Evolutionary conservation across 2,113 vertebrate genomes (phyloP), one percentile per base, ranked within the genome.

Genomic region (Tringa solitaria): DNA sequence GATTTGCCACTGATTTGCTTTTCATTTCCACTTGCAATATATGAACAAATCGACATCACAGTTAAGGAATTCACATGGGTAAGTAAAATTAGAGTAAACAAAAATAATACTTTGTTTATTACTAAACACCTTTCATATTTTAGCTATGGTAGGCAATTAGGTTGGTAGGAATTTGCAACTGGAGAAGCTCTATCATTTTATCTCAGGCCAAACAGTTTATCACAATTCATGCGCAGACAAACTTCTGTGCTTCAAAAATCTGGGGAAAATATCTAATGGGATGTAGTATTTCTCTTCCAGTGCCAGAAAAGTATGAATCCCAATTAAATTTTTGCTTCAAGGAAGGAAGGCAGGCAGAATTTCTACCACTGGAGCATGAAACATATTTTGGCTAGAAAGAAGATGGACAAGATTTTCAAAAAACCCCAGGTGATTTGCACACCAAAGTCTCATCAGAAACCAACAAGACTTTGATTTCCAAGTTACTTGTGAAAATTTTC

Each of bases 361-460:
- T 90, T 93, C 76, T 96, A 60, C 79, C 43, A 90, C 17, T 46
- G 26, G 32, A 96, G 64, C 46, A 83, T 51, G 32, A 95, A 94
- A 87, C 57, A 76, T 54, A 88, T 89, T 95, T 94, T 93, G 72
- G 90, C 51, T 93, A 93, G 65, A 91, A 96, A 77, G 86, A 94
- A 89, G 59, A 92, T 46, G 65, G 90, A 91, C 77, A 79, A 87
- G 89, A 94, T 94, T 91, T 81, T 82, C 2, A 56, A 88, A 92
- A 95, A 75, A 17, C 4, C 22, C 61, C 77, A 82, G 57, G 69
- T 61, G 68, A 96, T 95, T 87, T 93, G 86, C 93, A 94, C 77
- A 84, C 84, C 84, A 89, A 96, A 95, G 92, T 89, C 80, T 94
- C 86, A 89, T 79, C 87, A 89, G 94, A 80, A 91, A 50, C 69